Conservation (phyloP, 2,113 vertebrate genomes). For the Bufo gargarizans region DNA sequence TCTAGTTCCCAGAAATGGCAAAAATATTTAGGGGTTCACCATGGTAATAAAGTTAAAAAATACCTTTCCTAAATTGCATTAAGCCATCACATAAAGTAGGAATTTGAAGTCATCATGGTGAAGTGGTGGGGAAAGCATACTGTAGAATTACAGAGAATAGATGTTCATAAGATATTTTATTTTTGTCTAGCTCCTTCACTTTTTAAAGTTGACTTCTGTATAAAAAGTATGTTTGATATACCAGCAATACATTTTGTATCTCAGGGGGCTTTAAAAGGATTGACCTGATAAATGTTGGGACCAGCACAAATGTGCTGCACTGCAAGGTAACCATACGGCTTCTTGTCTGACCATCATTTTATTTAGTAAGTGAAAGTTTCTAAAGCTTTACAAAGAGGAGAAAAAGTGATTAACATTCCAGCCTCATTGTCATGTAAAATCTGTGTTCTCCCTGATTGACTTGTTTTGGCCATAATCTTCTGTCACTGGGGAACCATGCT, state of each 20-base stretch:
- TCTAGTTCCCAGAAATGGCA: background rate
- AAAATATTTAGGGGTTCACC: background rate
- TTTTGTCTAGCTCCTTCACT: background rate
- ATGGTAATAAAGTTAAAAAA: too few relatives aligned
- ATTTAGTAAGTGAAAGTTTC: slow-evolving; percentile 22
- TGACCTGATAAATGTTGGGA: background rate
- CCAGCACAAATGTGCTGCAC: background rate
- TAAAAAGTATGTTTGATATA: background rate
- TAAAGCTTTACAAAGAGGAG: slow-evolving; percentile 27
- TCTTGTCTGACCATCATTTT: background rate
- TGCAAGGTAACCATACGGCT: background rate
- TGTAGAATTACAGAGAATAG: too few relatives aligned
- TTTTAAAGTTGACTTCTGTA: background rate
- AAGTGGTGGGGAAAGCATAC: too few relatives aligned
- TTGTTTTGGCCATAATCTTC: slow-evolving; percentile 33
- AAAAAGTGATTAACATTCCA: slow-evolving; percentile 29
- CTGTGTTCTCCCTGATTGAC: slow-evolving; percentile 18
- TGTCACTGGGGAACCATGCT: slow-evolving; percentile 38
- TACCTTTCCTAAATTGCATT: background rate
- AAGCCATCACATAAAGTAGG: background rate
- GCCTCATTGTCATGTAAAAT: slow-evolving; percentile 40
- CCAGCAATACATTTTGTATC: background rate
- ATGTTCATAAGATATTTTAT: background rate
- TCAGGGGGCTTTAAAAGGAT: background rate
- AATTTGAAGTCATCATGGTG: background rate